Evolutionary conservation across 2,113 vertebrate species (phyloP), one percentile per base, ranked within the genome.

Genomic region (Gambusia holbrooki): DNA sequence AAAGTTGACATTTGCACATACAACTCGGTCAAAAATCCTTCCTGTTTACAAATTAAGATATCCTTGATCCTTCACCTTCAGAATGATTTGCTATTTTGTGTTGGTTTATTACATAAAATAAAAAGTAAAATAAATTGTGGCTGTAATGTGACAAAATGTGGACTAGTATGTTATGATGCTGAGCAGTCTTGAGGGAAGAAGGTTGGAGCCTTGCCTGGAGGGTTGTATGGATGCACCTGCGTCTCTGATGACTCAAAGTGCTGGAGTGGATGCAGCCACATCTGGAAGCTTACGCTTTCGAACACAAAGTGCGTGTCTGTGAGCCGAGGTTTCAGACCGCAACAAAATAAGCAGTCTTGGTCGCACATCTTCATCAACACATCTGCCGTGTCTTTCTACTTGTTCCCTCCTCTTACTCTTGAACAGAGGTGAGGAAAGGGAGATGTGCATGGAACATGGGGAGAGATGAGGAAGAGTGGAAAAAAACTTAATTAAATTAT

Each of bases 201-300:
- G 78, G 60, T 60, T 70, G 51, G 33, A 51, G 33, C 25, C 74
- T 58, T 10, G 71, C 65, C 64, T 70, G 71, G 74, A 76, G 70
- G 69, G 48, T 14, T 11, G 29, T 71, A 72, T 48, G 51, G 30
- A 64, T 65, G 88, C 92, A 93, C 88, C 91, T 93, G 92, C 70
- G 91, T 88, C 91, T 87, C 79, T 51, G 62, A 66, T 71, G 64
- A 66, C 67, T 32, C 27, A 0, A 5, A 73, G 54, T 69, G 40
- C 76, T 82, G 73, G 70, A 11, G 22, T 80, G 80, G 84, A 88
- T 88, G 54, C 73, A 85, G 74, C 70, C 64, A 58, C 73, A 77
- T 87, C 72, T 89, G 87, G 91, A 88, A 85, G 83, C 80, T 89
- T 87, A 87, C 87, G 89, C 68, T 81, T 81, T 89, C 30, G 69